A percentile compares a stretch with the other conserved stretches of the same genome.
These are phyloP conservation scores for Lophius piscatorius DNA, from an alignment of 2,113 vertebrate genomes.

Conservation along the genomic window DNA sequence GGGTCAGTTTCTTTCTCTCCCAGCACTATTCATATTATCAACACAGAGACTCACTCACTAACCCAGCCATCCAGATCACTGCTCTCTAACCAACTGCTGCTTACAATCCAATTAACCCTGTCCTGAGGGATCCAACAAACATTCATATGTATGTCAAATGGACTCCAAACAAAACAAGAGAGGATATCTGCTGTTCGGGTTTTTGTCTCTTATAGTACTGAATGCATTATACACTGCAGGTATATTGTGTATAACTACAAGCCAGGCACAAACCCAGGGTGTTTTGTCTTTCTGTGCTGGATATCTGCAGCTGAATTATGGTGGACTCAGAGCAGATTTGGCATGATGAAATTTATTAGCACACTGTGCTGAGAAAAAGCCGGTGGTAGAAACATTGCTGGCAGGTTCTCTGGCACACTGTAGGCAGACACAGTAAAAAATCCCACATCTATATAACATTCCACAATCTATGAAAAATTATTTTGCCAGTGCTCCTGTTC, in stretches of 20 bases:
- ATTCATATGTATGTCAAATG: slow-evolving; percentile 5
- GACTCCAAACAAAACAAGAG: slow-evolving; percentile 1
- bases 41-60: slow-evolving; percentile 33
- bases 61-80: slow-evolving; percentile 12
- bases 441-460: too few relatives aligned
- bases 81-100: slow-evolving; percentile 38
- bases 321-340: slow-evolving; percentile 24
- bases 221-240: slow-evolving; percentile 21
- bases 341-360: slow-evolving; percentile 39
- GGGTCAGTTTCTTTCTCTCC: slow-evolving; percentile 84
- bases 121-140: slow-evolving; percentile 25
- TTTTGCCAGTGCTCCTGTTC: too few relatives aligned
- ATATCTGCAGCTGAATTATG: slow-evolving; percentile 30
- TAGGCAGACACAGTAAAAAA: not conserved
- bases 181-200: slow-evolving; percentile 7
- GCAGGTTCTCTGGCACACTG: slow-evolving; percentile 7
- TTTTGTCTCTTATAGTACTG: slow-evolving; percentile 14
- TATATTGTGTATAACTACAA: slow-evolving; percentile 2
- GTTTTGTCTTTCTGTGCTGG: slow-evolving; percentile 18
- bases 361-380: slow-evolving; percentile 30
- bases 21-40: not conserved
- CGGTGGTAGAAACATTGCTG: slow-evolving; percentile 6
- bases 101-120: slow-evolving; percentile 58
- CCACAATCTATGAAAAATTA: too few relatives aligned
- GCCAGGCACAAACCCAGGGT: slow-evolving; percentile 16